These are phyloP conservation scores for Macrocentrus cingulum DNA, from an alignment of 1,140 invertebrate species.

Conservation along the genomic window DNA sequence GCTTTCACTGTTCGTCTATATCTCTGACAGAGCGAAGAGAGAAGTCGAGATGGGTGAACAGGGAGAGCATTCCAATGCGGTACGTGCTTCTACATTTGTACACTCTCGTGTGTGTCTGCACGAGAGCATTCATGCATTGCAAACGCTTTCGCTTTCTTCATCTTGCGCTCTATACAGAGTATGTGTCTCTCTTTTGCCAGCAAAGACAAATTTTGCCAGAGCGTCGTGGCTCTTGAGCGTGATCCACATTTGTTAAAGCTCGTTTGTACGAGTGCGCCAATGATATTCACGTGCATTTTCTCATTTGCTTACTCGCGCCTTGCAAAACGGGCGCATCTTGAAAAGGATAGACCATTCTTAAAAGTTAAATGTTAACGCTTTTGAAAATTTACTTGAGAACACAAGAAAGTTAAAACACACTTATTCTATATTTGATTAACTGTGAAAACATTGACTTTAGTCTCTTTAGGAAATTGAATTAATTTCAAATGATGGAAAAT, in stretches of 20 bases:
- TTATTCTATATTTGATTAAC: no score
- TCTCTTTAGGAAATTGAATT: no score
- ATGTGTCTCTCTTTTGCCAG: not conserved
- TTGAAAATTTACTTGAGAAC: no score
- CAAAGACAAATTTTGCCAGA: conserved; percentile 36
- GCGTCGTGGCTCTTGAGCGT: conserved; percentile 34
- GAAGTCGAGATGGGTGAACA: conserved; percentile 3
- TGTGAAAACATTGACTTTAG: no score
- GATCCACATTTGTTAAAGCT: conserved; percentile 30
- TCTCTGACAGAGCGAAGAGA: conserved; percentile 9
- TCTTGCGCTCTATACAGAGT: no score
- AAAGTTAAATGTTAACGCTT: not conserved
- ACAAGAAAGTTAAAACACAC: no score
- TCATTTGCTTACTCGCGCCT: conserved; percentile 20
- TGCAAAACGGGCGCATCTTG: not conserved
- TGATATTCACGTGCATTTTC: conserved; percentile 8
- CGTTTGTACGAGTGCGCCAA: conserved; percentile 29
- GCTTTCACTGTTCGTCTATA: conserved; percentile 2
- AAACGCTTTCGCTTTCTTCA: conserved; percentile 26
- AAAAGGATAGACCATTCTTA: not conserved
- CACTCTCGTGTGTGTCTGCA: conserved; percentile 15
- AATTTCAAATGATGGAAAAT: no score
- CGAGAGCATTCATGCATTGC: conserved; percentile 33
- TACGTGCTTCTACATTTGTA: conserved; percentile 20
- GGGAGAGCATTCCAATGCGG: conserved; percentile 16